phyloP scores from a whole-genome alignment of 2,797 vertebrate genomes.

The Epinephelus malabaricus region DNA sequence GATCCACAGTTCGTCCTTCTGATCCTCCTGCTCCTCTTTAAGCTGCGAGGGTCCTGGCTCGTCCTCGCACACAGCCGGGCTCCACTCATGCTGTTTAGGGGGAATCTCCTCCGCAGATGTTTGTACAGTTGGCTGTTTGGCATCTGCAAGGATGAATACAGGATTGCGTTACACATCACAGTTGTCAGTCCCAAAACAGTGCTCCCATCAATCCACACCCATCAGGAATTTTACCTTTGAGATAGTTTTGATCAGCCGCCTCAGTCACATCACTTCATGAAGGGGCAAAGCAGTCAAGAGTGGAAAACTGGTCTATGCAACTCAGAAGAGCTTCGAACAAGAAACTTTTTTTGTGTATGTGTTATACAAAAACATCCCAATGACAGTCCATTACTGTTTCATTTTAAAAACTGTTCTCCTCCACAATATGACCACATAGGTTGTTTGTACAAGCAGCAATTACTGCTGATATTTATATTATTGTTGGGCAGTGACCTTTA shows the following conservation, averaged over 20 bases:
- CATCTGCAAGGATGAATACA: slow-evolving; percentile 48
- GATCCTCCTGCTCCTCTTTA: slow-evolving; percentile 41
- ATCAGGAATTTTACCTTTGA: slow-evolving; percentile 24
- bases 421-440: too few species aligned
- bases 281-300: slow-evolving; percentile 11
- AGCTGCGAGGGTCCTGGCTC: slow-evolving; percentile 47
- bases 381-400: neutral
- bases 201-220: neutral
- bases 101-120: neutral
- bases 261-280: slow-evolving; percentile 24
- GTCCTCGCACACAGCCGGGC: neutral
- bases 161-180: neutral
- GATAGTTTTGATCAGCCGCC: slow-evolving; percentile 22
- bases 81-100: slow-evolving; percentile 37
- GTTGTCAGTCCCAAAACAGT: neutral
- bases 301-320: neutral
- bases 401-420: too few species aligned
- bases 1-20: slow-evolving; percentile 54
- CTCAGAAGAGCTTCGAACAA: neutral
- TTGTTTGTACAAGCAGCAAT: too few species aligned
- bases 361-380: neutral
- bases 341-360: neutral
- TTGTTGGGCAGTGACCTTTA: too few species aligned
- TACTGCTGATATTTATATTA: too few species aligned
- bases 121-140: slow-evolving; percentile 2